These are phyloP conservation scores for Pogonomyrmex californicus DNA, from an alignment of 1,140 invertebrate species.

Conservation along the genomic window DNA sequence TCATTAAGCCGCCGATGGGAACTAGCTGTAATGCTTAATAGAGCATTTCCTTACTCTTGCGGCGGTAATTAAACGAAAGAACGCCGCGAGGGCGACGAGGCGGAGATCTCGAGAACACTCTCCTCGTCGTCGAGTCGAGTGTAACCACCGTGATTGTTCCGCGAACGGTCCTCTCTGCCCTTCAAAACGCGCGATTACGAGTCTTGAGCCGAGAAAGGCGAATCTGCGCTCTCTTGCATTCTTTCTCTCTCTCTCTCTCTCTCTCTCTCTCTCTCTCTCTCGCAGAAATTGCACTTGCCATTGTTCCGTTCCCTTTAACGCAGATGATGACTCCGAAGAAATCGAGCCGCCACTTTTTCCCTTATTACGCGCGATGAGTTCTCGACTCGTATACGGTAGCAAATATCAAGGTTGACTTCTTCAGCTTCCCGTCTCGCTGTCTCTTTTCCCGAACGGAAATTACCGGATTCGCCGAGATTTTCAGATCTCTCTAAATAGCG, in stretches of 20 bases:
- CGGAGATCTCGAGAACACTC: neutral
- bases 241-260: neutral
- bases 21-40: slow-evolving; percentile 12
- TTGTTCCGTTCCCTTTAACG: slow-evolving; percentile 26
- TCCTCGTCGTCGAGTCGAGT: slow-evolving; percentile 7
- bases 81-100: neutral
- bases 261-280: slow-evolving; percentile 7
- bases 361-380: slow-evolving; percentile 1
- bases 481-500: neutral
- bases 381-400: neutral
- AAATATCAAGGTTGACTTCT: neutral
- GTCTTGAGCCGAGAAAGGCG: neutral
- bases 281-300: slow-evolving; percentile 45
- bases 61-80: neutral
- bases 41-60: neutral
- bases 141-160: slow-evolving; percentile 40
- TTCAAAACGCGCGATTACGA: slow-evolving; percentile 26
- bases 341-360: slow-evolving; percentile 2
- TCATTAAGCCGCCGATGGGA: slow-evolving; percentile 10
- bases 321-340: slow-evolving; percentile 17
- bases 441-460: neutral
- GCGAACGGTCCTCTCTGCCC: neutral
- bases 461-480: neutral
- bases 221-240: neutral
- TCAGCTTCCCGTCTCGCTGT: neutral